Conservation (phyloP, 2,888 invertebrate genomes). For the Meliscaeva auricollis region DNA sequence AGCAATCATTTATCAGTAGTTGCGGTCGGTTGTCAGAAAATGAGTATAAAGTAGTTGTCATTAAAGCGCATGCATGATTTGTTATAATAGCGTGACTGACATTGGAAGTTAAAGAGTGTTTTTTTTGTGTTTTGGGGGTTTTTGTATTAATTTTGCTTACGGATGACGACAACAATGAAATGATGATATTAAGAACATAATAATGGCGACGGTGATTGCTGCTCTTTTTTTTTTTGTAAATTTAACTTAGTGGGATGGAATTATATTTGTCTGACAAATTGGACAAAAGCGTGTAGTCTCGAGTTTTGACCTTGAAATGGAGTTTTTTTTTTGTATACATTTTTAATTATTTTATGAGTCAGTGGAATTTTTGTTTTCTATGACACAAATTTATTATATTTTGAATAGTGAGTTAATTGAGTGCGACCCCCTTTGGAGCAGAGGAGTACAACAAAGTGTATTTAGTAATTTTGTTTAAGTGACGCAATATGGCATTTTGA, state of each 20-base stretch:
- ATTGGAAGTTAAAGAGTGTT: constrained; percentile 12
- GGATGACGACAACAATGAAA: constrained; percentile 48
- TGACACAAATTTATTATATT: too few relatives aligned
- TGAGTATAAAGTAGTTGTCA: constrained; percentile 52
- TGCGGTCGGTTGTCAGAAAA: constrained; percentile 41
- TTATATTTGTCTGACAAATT: constrained; percentile 29
- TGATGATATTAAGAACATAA: constrained; percentile 41
- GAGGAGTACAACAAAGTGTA: not conserved
- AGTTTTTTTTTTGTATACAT: constrained; percentile 12
- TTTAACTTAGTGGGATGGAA: constrained; percentile 25
- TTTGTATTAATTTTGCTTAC: not conserved
- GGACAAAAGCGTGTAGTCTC: constrained; percentile 41
- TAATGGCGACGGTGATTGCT: constrained; percentile 27
- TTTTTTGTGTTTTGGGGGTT: not conserved
- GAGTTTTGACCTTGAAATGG: constrained; percentile 50
- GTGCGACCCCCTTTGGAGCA: not conserved
- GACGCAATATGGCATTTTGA: constrained; percentile 1
- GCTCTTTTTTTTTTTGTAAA: not conserved
- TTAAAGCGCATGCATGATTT: constrained; percentile 71
- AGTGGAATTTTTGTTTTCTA: too few relatives aligned
- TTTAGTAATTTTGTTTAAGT: not conserved
- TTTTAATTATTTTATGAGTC: constrained; percentile 45
- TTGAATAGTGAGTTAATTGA: constrained; percentile 22
- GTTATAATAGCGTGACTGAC: constrained; percentile 68
- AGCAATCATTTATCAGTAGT: constrained; percentile 66